phyloP scores from a whole-genome alignment of 2,113 vertebrate genomes.

The Rhynchopsitta pachyrhyncha region DNA sequence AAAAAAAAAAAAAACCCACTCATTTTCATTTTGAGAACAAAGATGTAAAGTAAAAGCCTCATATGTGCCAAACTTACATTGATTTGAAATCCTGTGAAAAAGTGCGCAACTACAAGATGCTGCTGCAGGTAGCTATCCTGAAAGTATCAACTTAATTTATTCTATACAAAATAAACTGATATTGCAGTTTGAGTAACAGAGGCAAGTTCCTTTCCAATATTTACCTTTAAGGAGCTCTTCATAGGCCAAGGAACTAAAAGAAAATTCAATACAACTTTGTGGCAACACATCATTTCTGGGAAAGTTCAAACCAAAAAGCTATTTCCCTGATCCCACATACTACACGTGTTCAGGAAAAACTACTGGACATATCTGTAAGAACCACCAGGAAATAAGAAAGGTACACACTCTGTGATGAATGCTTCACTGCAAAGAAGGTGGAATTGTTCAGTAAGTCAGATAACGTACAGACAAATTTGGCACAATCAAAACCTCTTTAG shows the following conservation, averaged over 20 bases:
- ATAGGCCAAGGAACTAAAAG: not conserved
- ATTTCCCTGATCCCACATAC: not conserved
- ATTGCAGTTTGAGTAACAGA: not conserved
- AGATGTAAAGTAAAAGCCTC: not conserved
- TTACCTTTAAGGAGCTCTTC: not conserved
- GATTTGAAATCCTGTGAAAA: not conserved
- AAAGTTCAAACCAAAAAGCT: not conserved
- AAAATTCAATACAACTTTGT: not conserved
- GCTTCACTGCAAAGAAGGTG: not conserved
- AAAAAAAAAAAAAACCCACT: no score
- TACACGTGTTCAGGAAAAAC: accelerated
- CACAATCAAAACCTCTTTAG: not conserved
- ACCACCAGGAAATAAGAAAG: not conserved
- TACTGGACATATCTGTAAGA: not conserved
- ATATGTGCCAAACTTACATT: accelerated
- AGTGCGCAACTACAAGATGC: accelerated
- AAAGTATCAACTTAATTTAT: not conserved
- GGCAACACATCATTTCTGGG: not conserved
- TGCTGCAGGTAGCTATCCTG: not conserved
- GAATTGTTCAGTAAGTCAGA: not conserved
- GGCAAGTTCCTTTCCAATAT: not conserved
- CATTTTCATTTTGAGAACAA: not conserved
- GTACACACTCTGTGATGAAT: not conserved
- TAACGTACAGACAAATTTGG: not conserved
- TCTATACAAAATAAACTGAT: not conserved